phyloP scores from a whole-genome alignment of 2,888 invertebrate genomes.

The Allolobophora icterica region DNA sequence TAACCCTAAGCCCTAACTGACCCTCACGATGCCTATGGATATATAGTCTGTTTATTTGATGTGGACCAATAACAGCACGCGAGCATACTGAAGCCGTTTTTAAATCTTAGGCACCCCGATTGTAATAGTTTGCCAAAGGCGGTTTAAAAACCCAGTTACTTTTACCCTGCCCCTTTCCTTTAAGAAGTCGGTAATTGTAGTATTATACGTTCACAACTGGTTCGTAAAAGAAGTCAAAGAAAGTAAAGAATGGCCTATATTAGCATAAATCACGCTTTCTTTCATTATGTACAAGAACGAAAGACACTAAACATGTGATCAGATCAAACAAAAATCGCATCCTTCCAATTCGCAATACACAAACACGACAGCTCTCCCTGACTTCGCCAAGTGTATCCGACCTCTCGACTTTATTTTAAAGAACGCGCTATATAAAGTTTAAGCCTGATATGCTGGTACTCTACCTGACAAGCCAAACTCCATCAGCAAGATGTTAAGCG shows the following conservation, averaged over 20 bases:
- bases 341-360: neutral
- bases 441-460: neutral
- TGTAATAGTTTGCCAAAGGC: no score
- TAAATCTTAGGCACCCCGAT: no score
- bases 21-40: no score
- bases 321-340: neutral
- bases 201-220: neutral
- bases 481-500: conserved; percentile 1
- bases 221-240: neutral
- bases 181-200: neutral
- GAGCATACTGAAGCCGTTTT: no score
- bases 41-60: no score
- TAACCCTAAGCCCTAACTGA: no score
- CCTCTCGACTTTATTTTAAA: neutral
- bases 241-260: neutral
- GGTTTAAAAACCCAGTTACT: neutral
- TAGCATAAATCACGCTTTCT: neutral
- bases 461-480: conserved; percentile 17
- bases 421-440: neutral
- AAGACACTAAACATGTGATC: neutral
- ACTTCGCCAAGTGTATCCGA: neutral
- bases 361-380: neutral
- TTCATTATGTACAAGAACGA: neutral
- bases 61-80: no score
- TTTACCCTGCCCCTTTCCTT: neutral